A percentile compares a stretch with the other conserved stretches of the same genome.
Conservation (phyloP, 2,888 invertebrate genomes). For the Machimus rusticus region DNA sequence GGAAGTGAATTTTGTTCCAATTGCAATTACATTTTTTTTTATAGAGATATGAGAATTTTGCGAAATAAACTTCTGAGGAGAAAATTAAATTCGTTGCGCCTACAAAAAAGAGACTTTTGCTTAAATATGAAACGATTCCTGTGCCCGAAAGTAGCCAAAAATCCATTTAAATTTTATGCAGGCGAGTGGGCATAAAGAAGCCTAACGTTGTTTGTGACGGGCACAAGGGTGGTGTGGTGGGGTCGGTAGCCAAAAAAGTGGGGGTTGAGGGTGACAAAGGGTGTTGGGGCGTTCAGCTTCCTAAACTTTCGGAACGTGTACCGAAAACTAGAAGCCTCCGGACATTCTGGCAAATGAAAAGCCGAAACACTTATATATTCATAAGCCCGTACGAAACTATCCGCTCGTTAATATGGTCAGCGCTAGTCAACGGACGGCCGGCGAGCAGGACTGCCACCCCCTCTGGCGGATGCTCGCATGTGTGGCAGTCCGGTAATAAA, state of each 20-base stretch:
- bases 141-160: constrained; percentile 17
- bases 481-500: constrained; percentile 13
- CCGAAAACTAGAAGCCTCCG: constrained; percentile 23
- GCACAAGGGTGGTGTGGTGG: neutral
- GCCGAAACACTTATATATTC: constrained; percentile 38
- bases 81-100: constrained; percentile 5
- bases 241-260: neutral
- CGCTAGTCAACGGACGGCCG: neutral
- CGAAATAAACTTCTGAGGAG: constrained; percentile 9
- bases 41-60: neutral
- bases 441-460: neutral
- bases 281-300: neutral
- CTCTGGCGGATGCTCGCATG: neutral
- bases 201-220: neutral
- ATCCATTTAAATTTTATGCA: constrained; percentile 37
- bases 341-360: constrained; percentile 31
- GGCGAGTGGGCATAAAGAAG: neutral
- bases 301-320: constrained; percentile 9
- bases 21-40: neutral
- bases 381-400: constrained; percentile 19
- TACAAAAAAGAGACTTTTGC: neutral
- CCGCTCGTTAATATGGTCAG: constrained; percentile 29
- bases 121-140: constrained; percentile 10
- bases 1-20: no score
- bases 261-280: neutral